Evolutionary conservation across 2,888 invertebrate species (phyloP).

Genomic region (Chesias legatella): DNA sequence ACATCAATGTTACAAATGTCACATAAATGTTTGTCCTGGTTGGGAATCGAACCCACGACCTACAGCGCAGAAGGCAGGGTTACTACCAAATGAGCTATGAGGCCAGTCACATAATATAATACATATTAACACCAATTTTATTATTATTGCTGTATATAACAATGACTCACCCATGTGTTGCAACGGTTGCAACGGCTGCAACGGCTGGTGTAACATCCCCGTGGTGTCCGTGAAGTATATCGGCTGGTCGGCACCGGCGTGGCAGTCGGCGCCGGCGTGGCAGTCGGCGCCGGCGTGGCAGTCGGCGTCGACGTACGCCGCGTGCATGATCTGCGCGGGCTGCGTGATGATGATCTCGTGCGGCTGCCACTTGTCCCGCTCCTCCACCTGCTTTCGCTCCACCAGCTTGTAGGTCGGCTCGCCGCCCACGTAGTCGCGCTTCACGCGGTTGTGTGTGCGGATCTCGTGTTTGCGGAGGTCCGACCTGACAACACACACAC

Average conservation of each 20-base stretch:
- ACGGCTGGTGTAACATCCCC: conserved; percentile 51
- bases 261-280: conserved; percentile 47
- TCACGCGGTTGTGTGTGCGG: conserved; percentile 66
- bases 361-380: conserved; percentile 39
- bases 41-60: too few species aligned
- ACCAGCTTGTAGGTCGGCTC: conserved; percentile 71
- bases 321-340: conserved; percentile 41
- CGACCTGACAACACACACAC: conserved; percentile 47
- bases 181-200: conserved; percentile 41
- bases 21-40: too few species aligned
- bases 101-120: too few species aligned
- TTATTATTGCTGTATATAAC: too few species aligned
- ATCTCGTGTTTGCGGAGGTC: conserved; percentile 75
- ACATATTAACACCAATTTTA: too few species aligned
- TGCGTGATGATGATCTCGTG: conserved; percentile 30
- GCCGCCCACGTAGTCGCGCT: conserved; percentile 70
- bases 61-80: too few species aligned
- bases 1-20: too few species aligned
- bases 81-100: too few species aligned
- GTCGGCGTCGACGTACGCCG: conserved; percentile 58
- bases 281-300: conserved; percentile 46
- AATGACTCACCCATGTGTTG: conserved; percentile 53
- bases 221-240: conserved; percentile 62
- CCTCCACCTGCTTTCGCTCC: conserved; percentile 56
- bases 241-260: conserved; percentile 47